Base-by-base conservation (phyloP, 1,140 invertebrate genomes). In the Drosophila truncata region DNA sequence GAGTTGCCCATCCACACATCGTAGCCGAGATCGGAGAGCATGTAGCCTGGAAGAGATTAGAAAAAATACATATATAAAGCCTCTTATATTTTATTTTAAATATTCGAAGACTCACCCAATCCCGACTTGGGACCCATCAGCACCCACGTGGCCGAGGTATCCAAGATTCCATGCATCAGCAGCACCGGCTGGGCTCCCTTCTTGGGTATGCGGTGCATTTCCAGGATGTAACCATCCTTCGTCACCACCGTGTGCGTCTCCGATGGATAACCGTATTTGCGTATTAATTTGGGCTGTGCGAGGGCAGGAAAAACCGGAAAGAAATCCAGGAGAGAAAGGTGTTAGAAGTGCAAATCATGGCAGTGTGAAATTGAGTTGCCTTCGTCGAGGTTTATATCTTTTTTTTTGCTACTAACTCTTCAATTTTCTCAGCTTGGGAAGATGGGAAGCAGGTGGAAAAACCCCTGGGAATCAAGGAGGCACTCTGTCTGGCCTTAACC, bases 1-100 rank as follows among this genome's bases (percentile, higher is more conserved):
- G 94, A 94, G 73, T 96, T 97, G 2, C 95, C 95, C 93, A 96
- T 92, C 96, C 96, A 96, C 0, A 97, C 96, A 82, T 97, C 97
- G 76, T 95, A 97, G 23, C 96, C 92, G 67, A 93, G 54, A 66
- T 93, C 90, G 23, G 85, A 92, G 11, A 93, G 81, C 80, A 93
- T 91, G 44, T 93, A 93, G 9, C 88, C 94, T 96, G 1, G 11
- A 31, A 18, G 9, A 4, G 2, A n/a, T 27, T 16, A 9, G 0
- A n/a, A 14, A 4, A 27, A 27, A n/a, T 29, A 33, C 7, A 27
- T 4, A 47, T 8, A 5, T 9, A 47, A 5, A 4, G 1, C 1
- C 8, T 27, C 4, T 47, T 25, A 8, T n/a, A 13, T 13, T 3
- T 33, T 33, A 33, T 33, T 4, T 33, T 1, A 11, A 37, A 29